Conservation (phyloP, 2,113 vertebrate species). For the Percina caprodes region DNA sequence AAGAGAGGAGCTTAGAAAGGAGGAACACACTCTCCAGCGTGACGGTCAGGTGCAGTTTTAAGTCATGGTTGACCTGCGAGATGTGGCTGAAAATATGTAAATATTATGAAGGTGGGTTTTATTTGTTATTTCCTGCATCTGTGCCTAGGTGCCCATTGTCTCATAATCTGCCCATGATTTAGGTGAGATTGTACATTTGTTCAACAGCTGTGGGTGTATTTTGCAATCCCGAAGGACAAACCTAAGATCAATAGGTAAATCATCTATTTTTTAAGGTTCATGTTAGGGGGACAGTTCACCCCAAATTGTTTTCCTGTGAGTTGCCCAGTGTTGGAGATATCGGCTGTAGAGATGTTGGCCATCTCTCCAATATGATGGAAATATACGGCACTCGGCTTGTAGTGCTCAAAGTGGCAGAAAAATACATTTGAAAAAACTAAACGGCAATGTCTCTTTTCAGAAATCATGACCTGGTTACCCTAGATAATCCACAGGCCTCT, state of each 20-base stretch:
- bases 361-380: too few species aligned
- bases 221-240: neutral
- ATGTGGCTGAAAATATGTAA: slow-evolving; percentile 4
- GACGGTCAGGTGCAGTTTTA: neutral
- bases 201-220: neutral
- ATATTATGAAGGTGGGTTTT: neutral
- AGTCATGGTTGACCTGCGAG: neutral
- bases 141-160: neutral
- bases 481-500: too few species aligned
- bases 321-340: too few species aligned
- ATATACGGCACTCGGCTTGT: too few species aligned
- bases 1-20: neutral
- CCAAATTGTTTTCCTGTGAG: too few species aligned
- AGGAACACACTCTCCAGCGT: neutral
- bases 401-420: too few species aligned
- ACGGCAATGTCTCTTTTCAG: too few species aligned
- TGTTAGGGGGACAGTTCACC: too few species aligned
- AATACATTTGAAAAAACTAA: too few species aligned
- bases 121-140: neutral
- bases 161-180: neutral
- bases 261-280: neutral
- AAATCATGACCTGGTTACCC: too few species aligned
- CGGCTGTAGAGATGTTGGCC: too few species aligned
- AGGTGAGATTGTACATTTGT: neutral
- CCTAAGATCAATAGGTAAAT: neutral